phyloP scores from a whole-genome alignment of 2,888 invertebrate genomes.

The Buathra laborator region DNA sequence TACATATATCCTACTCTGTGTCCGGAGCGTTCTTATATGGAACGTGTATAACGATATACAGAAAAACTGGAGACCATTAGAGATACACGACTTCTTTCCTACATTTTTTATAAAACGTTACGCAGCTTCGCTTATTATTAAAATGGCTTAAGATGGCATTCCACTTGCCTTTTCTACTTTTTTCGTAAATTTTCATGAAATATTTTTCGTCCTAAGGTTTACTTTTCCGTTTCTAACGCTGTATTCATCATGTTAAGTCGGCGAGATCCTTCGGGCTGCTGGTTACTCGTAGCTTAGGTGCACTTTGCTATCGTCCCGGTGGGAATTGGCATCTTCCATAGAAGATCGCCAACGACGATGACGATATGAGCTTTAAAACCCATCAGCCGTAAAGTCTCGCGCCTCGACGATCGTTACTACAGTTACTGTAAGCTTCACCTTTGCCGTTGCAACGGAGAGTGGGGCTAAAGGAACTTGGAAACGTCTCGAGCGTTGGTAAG shows the following conservation, averaged over 20 bases:
- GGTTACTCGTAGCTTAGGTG: constrained; percentile 29
- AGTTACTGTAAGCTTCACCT: constrained; percentile 45
- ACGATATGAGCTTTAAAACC: constrained; percentile 62
- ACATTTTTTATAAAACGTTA: neutral
- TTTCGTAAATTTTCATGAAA: constrained; percentile 32
- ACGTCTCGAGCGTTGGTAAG: constrained; percentile 3
- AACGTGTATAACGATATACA: neutral
- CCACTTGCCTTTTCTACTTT: constrained; percentile 16
- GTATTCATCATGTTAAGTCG: constrained; percentile 62
- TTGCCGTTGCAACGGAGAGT: neutral
- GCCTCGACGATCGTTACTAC: constrained; percentile 55
- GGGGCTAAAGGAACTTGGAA: neutral
- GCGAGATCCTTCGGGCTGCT: constrained; percentile 26
- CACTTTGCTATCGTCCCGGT: constrained; percentile 52
- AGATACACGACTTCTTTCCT: constrained; percentile 2
- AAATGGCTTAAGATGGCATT: neutral
- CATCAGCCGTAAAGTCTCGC: constrained; percentile 65
- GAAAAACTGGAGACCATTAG: neutral
- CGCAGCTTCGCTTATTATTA: neutral
- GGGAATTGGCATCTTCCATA: constrained; percentile 48
- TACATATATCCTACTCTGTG: neutral
- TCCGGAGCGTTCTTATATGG: constrained; percentile 39
- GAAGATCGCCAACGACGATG: constrained; percentile 50
- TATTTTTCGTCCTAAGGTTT: constrained; percentile 23
- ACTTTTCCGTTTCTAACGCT: constrained; percentile 28